Evolutionary conservation across 1,140 invertebrate genomes (phyloP).

Genomic region (Atta cephalotes): DNA sequence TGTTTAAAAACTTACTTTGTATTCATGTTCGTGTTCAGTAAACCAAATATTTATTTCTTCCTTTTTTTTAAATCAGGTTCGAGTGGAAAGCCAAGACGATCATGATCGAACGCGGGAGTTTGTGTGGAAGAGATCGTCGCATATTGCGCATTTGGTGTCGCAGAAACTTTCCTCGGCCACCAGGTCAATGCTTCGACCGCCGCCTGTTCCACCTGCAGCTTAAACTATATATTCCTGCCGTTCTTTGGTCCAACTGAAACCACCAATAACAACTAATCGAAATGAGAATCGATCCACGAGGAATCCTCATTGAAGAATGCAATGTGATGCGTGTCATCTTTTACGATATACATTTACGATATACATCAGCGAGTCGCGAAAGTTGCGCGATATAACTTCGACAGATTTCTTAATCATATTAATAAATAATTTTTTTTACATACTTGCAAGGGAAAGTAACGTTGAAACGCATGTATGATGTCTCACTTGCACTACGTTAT

Average conservation of each 20-base stretch:
- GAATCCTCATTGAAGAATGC: background rate
- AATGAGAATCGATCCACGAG: background rate
- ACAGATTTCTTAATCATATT: conserved; percentile 2
- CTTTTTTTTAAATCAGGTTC: conserved; percentile 87
- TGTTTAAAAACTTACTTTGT: background rate
- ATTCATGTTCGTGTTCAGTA: background rate
- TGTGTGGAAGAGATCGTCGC: conserved; percentile 92
- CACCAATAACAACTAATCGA: background rate
- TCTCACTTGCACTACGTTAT: background rate
- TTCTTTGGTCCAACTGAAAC: conserved; percentile 44
- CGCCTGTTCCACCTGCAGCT: conserved; percentile 75
- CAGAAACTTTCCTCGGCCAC: conserved; percentile 92
- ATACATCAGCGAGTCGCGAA: background rate
- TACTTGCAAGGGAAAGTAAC: conserved; percentile 41
- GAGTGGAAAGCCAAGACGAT: conserved; percentile 92
- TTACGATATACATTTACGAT: conserved; percentile 17
- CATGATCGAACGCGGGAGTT: conserved; percentile 93
- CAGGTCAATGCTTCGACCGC: conserved; percentile 90
- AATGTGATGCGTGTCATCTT: background rate
- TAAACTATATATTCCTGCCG: conserved; percentile 32
- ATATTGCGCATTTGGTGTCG: conserved; percentile 93
- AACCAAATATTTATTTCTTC: background rate
- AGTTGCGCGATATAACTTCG: background rate
- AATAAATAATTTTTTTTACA: conserved; percentile 36
- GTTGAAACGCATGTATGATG: background rate